Evolutionary conservation across 2,113 vertebrate species (phyloP).

Genomic region (Furnarius figulus): DNA sequence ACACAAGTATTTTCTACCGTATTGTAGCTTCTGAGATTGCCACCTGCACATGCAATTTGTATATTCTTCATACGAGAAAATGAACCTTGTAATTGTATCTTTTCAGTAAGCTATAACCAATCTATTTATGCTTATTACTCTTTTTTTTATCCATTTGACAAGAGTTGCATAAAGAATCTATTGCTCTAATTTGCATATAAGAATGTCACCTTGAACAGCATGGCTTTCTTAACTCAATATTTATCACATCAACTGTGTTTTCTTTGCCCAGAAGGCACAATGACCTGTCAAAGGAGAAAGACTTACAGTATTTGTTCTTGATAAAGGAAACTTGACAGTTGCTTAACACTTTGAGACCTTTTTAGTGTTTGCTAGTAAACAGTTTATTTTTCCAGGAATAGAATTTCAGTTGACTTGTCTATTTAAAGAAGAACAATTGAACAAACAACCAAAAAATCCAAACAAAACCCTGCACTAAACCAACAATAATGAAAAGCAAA

Average conservation of each 20-base stretch:
- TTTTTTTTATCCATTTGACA: background rate
- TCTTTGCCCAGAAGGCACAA: background rate
- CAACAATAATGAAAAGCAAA: background rate
- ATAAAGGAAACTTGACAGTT: background rate
- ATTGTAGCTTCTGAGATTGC: background rate
- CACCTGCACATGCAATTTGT: background rate
- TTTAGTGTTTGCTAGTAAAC: background rate
- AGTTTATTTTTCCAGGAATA: background rate
- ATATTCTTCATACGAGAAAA: background rate
- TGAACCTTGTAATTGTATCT: background rate
- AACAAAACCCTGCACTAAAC: background rate
- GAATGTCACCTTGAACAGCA: background rate
- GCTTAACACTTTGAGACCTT: background rate
- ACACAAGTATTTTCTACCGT: background rate
- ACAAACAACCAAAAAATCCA: background rate
- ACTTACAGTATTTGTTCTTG: background rate
- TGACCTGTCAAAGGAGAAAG: background rate
- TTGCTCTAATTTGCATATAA: background rate
- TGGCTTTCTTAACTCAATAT: background rate
- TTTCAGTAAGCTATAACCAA: background rate
- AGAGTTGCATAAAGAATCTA: background rate
- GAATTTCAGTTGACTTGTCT: background rate
- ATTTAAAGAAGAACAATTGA: background rate
- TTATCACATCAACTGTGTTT: background rate
- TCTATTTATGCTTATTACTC: background rate